Percentiles rank a stretch among this genome's conserved stretches.
Evolutionary conservation across 2,888 invertebrate genomes (phyloP).

Genomic region (Aleiodes alternator): DNA sequence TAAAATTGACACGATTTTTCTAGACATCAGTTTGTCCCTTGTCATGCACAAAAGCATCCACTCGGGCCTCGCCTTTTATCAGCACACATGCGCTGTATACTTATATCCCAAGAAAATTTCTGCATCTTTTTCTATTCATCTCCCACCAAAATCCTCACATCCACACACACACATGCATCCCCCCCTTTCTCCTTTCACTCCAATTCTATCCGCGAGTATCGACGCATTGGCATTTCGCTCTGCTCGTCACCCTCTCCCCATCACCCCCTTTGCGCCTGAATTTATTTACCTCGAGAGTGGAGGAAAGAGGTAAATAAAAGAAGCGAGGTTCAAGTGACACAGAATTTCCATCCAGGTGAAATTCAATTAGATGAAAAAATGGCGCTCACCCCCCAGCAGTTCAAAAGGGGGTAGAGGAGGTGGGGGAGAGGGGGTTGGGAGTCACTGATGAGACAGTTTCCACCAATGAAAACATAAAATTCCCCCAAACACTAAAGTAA

Average conservation of each 20-base stretch:
- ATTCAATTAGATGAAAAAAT: constrained; percentile 45
- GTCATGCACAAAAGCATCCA: constrained; percentile 8
- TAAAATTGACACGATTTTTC: constrained; percentile 32
- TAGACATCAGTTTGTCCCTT: constrained; percentile 12
- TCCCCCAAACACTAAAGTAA: constrained; percentile 15
- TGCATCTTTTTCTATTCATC: constrained; percentile 13
- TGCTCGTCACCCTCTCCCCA: constrained; percentile 33
- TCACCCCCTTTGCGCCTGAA: not conserved
- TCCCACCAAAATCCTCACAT: not conserved
- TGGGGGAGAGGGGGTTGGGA: not conserved
- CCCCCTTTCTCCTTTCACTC: constrained; percentile 24
- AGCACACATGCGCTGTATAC: constrained; percentile 37
- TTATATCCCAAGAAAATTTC: constrained; percentile 34
- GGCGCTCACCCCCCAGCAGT: constrained; percentile 8
- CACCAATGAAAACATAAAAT: constrained; percentile 28
- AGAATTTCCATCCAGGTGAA: constrained; percentile 36
- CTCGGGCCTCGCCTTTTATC: constrained; percentile 37
- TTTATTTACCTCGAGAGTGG: constrained; percentile 13
- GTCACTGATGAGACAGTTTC: constrained; percentile 30
- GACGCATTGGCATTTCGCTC: constrained; percentile 44
- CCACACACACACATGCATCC: not conserved
- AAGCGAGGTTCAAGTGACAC: constrained; percentile 31
- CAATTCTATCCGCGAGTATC: constrained; percentile 40
- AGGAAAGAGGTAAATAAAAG: not conserved
- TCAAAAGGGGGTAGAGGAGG: not conserved